phyloP scores from a whole-genome alignment of 2,888 invertebrate genomes.

The Neoaliturus tenellus region DNA sequence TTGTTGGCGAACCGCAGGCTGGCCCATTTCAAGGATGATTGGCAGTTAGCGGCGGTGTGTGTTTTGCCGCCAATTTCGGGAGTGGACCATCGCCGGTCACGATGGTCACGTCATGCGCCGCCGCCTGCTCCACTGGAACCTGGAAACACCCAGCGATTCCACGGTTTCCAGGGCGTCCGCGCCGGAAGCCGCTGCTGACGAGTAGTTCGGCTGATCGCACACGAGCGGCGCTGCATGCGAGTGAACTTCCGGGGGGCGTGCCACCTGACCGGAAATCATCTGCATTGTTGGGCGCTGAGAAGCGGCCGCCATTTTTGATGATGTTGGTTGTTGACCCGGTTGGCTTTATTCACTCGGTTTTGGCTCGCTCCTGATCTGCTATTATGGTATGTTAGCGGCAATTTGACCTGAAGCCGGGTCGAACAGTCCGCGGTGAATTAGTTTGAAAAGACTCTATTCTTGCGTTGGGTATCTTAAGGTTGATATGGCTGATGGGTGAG shows the following conservation, averaged over 20 bases:
- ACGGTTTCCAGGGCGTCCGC: too few relatives aligned
- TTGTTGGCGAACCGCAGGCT: neutral
- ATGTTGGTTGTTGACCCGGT: neutral
- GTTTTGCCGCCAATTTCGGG: conserved; percentile 13
- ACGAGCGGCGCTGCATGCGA: neutral
- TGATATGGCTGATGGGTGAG: too few relatives aligned
- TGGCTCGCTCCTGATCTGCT: too few relatives aligned
- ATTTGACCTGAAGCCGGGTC: too few relatives aligned
- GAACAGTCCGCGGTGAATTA: too few relatives aligned
- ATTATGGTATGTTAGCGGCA: too few relatives aligned
- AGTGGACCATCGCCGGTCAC: neutral
- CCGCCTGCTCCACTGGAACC: too few relatives aligned
- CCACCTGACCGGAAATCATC: conserved; percentile 22
- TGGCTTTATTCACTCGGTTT: too few relatives aligned
- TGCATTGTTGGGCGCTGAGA: neutral
- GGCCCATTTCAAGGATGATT: neutral
- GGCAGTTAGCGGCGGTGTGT: neutral
- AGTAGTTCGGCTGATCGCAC: neutral
- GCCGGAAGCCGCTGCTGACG: neutral
- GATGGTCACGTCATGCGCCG: neutral
- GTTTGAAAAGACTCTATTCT: too few relatives aligned
- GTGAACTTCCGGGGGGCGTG: neutral
- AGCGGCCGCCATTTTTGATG: neutral
- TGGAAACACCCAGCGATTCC: too few relatives aligned
- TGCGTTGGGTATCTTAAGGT: too few relatives aligned